Evolutionary conservation across 2,113 vertebrate species (phyloP), one percentile per base, ranked within the genome.

Genomic region (mouse (Mus musculus)): DNA sequence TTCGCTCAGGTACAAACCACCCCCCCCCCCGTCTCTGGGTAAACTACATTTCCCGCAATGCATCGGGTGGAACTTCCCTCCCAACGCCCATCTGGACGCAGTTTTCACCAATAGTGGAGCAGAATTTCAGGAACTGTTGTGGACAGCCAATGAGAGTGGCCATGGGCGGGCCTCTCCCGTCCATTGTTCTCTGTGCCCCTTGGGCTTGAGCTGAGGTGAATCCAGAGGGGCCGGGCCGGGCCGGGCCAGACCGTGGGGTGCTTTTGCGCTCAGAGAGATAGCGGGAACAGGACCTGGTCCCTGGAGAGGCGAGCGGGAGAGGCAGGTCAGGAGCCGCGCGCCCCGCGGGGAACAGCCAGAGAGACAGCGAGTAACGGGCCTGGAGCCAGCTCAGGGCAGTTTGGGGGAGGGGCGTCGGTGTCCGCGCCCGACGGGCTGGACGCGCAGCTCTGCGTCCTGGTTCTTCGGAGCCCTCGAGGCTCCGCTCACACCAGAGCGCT

Each of bases 131-230:
- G 82, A 63, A 24, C n/a, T 24, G 36, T 93, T 33, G 76, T n/a
- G 11, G 0, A 3, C 1, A 59, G 69, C 97, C 97, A 98, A 96
- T 98, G 90, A 90, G 54, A 5, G 63, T 26, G 59, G 86, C 0
- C 36, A 69, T 77, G 91, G 97, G 95, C 89, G 92, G 97, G 33
- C 28, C 49, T 82, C 89, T 93, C 96, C 88, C 89, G 97, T 97
- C 97, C 97, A 98, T 98, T 98, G 97, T 98, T 98, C 98, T 98
- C 90, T 28, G 73, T 82, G 95, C 90, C 96, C 91, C 95, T 49
- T 76, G 81, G 96, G 91, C 80, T 81, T 12, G 39, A 93, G 89
- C 86, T 0, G 46, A 54, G 12, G 85, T 26, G 88, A 88, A 10
- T 92, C 54, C 17, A n/a, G 71, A 93, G 95, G 76, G 86, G 77